Evolutionary conservation across 2,888 invertebrate species (phyloP).

Genomic region (Ectobius pallidus): DNA sequence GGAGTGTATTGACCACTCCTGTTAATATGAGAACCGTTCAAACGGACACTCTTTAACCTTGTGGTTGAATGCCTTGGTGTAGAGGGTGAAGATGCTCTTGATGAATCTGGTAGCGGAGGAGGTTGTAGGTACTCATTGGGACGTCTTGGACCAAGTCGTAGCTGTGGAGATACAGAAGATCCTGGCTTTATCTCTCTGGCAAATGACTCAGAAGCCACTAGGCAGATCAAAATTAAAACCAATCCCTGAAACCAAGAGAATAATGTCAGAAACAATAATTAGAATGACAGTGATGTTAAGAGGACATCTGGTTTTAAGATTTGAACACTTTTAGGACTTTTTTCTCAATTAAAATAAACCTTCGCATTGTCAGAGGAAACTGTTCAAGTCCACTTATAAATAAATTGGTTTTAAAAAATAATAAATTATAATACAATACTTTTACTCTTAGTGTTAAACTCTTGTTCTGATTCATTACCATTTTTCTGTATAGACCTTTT

Average conservation of each 20-base stretch:
- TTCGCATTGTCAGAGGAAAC: too few relatives aligned
- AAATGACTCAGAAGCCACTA: background rate
- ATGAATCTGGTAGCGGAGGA: constrained; percentile 28
- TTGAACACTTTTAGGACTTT: too few relatives aligned
- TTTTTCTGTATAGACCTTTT: too few relatives aligned
- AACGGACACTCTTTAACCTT: background rate
- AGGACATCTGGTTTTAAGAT: too few relatives aligned
- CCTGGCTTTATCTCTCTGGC: background rate
- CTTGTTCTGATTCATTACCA: too few relatives aligned
- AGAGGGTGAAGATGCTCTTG: background rate
- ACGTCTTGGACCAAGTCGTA: background rate
- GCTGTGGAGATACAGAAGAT: too few relatives aligned
- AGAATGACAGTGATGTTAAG: too few relatives aligned
- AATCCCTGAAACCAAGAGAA: background rate
- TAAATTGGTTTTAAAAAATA: too few relatives aligned
- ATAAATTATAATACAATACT: too few relatives aligned
- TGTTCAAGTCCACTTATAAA: too few relatives aligned
- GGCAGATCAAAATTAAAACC: background rate
- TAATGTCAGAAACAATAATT: background rate
- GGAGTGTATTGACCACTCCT: background rate
- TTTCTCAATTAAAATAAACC: too few relatives aligned
- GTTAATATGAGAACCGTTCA: background rate
- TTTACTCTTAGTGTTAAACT: too few relatives aligned
- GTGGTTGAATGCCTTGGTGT: background rate
- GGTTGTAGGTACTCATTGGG: constrained; percentile 35